phyloP scores from a whole-genome alignment of 2,888 invertebrate genomes.

The Pharmacophagus antenor region DNA sequence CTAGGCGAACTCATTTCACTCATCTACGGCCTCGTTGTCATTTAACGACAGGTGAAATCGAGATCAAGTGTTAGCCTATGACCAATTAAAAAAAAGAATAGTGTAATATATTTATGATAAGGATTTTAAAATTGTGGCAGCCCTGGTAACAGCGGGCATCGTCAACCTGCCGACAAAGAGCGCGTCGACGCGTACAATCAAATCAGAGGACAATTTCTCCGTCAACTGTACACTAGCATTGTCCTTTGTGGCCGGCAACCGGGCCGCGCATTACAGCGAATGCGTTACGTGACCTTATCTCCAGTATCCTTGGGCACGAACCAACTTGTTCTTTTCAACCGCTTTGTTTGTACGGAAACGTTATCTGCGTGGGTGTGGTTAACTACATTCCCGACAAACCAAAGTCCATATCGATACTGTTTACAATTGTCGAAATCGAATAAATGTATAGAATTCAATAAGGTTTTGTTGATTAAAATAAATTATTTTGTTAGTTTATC shows the following conservation, averaged over 20 bases:
- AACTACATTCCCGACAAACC: slow-evolving; percentile 11
- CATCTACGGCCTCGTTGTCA: too few relatives aligned
- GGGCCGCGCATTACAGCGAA: slow-evolving; percentile 33
- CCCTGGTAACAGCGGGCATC: slow-evolving; percentile 19
- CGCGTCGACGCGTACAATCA: slow-evolving; percentile 62
- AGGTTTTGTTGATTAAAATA: too few relatives aligned
- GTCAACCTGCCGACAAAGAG: slow-evolving; percentile 56
- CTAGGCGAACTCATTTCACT: too few relatives aligned
- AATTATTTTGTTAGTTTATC: too few relatives aligned
- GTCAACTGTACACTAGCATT: slow-evolving; percentile 42
- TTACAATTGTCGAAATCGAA: slow-evolving; percentile 23
- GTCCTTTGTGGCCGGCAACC: slow-evolving; percentile 44
- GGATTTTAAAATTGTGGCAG: slow-evolving; percentile 10
- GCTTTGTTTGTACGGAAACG: slow-evolving; percentile 30
- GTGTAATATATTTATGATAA: neutral
- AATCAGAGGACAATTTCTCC: slow-evolving; percentile 67
- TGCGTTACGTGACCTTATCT: slow-evolving; percentile 41
- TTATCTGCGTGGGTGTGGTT: slow-evolving; percentile 29
- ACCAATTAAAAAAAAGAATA: too few relatives aligned
- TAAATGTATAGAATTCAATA: too few relatives aligned
- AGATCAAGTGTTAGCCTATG: too few relatives aligned
- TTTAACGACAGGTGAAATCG: too few relatives aligned
- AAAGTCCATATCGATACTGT: slow-evolving; percentile 9
- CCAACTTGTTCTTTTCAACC: slow-evolving; percentile 21
- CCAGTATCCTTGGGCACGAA: slow-evolving; percentile 36